These are phyloP conservation scores for Drosophila nebulosa DNA, from an alignment of 1,140 invertebrate species.

Conservation along the genomic window DNA sequence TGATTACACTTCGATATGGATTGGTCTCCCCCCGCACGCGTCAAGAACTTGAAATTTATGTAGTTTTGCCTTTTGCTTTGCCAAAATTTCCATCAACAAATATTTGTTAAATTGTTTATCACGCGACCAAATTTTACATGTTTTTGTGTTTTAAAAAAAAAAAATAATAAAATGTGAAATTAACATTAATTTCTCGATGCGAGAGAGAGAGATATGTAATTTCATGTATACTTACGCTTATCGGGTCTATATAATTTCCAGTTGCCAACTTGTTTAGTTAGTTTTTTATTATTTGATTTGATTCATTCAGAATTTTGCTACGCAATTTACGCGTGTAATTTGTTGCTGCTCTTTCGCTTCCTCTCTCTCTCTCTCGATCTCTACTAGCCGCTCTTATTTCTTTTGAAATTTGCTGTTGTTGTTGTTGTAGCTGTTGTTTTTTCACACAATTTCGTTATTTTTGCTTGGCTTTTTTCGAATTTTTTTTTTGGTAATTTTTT, in stretches of 20 bases:
- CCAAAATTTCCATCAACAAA: too few species aligned
- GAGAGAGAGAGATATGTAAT: too few species aligned
- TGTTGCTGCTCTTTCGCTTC: constrained; percentile 32
- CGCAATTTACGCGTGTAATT: constrained; percentile 74
- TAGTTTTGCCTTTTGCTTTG: not conserved
- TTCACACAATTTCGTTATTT: constrained; percentile 60
- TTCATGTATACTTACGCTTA: constrained; percentile 63
- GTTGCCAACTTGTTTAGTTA: constrained; percentile 26
- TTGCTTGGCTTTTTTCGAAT: constrained; percentile 10
- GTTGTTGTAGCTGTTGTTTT: constrained; percentile 40
- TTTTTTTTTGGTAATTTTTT: constrained; percentile 36
- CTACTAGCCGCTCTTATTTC: constrained; percentile 3
- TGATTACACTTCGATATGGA: too few species aligned
- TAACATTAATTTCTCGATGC: not conserved
- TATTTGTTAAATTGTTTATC: not conserved
- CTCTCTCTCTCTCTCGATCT: not conserved
- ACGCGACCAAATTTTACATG: not conserved
- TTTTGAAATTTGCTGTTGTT: not conserved
- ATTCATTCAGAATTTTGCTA: constrained; percentile 69
- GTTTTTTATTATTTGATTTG: constrained; percentile 23
- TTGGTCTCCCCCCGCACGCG: too few species aligned
- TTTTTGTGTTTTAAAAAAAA: not conserved
- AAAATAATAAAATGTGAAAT: not conserved
- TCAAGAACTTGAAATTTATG: not conserved
- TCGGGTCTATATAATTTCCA: constrained; percentile 30